A percentile compares a stretch with the other conserved stretches of the same genome.
phyloP scores from a whole-genome alignment of 2,888 invertebrate genomes.

The Gryllus longicercus region DNA sequence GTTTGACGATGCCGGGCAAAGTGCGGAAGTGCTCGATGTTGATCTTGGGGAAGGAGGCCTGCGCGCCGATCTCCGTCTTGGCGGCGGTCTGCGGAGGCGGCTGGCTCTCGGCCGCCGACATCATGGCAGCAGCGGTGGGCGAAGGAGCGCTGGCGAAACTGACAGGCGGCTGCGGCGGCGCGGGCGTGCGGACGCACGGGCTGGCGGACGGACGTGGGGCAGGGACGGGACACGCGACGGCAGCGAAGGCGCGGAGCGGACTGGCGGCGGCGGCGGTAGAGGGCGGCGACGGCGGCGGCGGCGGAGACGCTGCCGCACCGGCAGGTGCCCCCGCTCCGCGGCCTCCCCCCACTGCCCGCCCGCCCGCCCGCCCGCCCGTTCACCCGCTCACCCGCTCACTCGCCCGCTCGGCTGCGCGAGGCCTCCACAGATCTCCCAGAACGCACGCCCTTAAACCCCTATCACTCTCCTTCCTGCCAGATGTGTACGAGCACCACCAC shows the following conservation, averaged over 20 bases:
- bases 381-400: not conserved
- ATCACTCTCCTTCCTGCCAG: too few relatives aligned
- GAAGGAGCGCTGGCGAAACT: not conserved
- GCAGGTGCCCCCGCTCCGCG: not conserved
- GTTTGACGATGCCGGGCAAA: not conserved
- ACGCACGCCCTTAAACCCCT: too few relatives aligned
- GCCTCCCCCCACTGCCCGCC: not conserved
- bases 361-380: too few relatives aligned
- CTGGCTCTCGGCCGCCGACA: not conserved
- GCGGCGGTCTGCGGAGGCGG: slow-evolving; percentile 3
- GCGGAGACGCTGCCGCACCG: too few relatives aligned
- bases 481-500: too few relatives aligned
- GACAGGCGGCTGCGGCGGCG: not conserved
- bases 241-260: not conserved
- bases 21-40: not conserved
- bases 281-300: too few relatives aligned
- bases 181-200: not conserved
- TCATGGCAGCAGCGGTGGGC: not conserved
- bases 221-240: not conserved
- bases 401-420: not conserved
- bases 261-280: not conserved
- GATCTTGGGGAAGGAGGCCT: slow-evolving; percentile 2
- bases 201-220: not conserved
- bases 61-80: slow-evolving; percentile 3
- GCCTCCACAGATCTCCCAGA: too few relatives aligned